Percentiles rank a stretch among this genome's conserved stretches.
Conservation (phyloP, 2,888 invertebrate genomes). For the Hypomecis punctinalis region DNA sequence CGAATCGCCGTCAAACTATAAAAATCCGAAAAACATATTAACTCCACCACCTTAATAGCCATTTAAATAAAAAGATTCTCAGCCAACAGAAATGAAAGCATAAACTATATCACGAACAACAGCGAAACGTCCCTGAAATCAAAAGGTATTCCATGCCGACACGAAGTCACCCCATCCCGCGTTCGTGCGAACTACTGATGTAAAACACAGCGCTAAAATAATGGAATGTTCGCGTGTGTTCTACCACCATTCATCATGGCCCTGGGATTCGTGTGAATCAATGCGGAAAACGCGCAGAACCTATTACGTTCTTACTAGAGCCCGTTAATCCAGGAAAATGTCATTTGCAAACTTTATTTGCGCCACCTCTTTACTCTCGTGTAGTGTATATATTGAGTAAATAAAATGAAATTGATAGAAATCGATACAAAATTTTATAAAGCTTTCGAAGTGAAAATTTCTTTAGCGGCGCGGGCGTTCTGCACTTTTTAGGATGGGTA, state of each 20-base stretch:
- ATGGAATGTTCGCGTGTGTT: slow-evolving; percentile 59
- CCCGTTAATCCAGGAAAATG: slow-evolving; percentile 16
- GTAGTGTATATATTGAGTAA: too few species aligned
- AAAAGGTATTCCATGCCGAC: slow-evolving; percentile 37
- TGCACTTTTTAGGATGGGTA: too few species aligned
- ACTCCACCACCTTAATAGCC: too few species aligned
- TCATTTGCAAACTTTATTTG: neutral
- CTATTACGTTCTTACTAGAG: slow-evolving; percentile 15
- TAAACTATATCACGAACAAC: slow-evolving; percentile 6
- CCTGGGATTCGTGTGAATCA: slow-evolving; percentile 47
- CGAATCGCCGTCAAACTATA: too few species aligned
- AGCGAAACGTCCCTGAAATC: slow-evolving; percentile 32
- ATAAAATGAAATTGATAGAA: too few species aligned
- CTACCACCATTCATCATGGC: slow-evolving; percentile 52
- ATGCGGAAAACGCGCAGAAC: slow-evolving; percentile 31
- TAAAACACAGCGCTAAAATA: slow-evolving; percentile 45
- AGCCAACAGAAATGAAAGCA: too few species aligned
- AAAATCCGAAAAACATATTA: too few species aligned
- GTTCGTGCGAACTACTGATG: slow-evolving; percentile 40
- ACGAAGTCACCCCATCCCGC: slow-evolving; percentile 39
- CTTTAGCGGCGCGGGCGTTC: too few species aligned
- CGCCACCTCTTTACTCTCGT: neutral
- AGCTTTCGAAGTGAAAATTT: too few species aligned
- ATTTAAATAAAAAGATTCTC: too few species aligned
- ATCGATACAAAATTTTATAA: too few species aligned